Conservation (phyloP, 1,140 invertebrate species). For the Heliconius eleuchia region DNA sequence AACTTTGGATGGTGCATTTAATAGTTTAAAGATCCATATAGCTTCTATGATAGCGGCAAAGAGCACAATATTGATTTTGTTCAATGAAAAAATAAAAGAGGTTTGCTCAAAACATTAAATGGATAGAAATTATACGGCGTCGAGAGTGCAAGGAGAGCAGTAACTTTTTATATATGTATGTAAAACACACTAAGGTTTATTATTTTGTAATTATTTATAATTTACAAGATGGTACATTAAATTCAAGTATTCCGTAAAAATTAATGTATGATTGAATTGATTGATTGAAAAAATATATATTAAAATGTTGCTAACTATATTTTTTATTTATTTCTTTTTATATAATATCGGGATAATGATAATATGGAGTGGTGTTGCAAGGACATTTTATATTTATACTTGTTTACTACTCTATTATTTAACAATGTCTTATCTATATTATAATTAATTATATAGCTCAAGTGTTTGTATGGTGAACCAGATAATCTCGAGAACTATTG, state of each 20-base stretch:
- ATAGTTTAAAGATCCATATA: constrained; percentile 74
- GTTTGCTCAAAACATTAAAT: constrained; percentile 67
- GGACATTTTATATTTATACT: too few species aligned
- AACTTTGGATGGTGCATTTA: constrained; percentile 77
- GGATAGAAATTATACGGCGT: constrained; percentile 60
- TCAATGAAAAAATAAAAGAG: constrained; percentile 52
- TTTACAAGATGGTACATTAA: constrained; percentile 75
- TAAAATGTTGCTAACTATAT: constrained; percentile 79
- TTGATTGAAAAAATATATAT: constrained; percentile 75
- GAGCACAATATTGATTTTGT: constrained; percentile 74
- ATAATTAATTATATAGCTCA: too few species aligned
- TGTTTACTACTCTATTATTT: too few species aligned
- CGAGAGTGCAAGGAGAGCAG: constrained; percentile 60
- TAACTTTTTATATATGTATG: constrained; percentile 71
- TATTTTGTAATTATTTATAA: constrained; percentile 79
- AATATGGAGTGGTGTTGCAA: too few species aligned
- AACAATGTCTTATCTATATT: too few species aligned
- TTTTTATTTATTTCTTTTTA: constrained; percentile 44
- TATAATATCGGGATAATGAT: not conserved
- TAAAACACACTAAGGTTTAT: constrained; percentile 75
- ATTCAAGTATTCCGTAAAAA: constrained; percentile 75
- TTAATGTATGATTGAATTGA: constrained; percentile 78
- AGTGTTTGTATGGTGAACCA: too few species aligned
- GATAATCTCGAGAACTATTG: too few species aligned
- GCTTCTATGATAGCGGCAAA: constrained; percentile 73